These are phyloP conservation scores for Huso huso DNA, from an alignment of 2,797 vertebrate species.

Conservation along the genomic window DNA sequence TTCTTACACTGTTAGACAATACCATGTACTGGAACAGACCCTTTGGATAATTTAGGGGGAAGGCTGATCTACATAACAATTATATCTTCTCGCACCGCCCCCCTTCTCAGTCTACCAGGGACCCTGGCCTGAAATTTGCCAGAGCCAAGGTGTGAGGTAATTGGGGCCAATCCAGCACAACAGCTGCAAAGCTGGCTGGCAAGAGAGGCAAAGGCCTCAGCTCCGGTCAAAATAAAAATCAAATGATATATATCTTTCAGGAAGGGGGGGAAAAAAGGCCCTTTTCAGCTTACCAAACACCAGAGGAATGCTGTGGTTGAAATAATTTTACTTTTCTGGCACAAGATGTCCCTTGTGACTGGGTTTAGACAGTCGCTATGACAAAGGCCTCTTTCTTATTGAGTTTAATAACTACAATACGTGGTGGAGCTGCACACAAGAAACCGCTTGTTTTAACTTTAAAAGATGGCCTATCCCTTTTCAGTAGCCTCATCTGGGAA, in stretches of 20 bases:
- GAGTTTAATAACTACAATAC: conserved; percentile 54
- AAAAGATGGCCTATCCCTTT: conserved; percentile 15
- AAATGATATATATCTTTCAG: conserved; percentile 36
- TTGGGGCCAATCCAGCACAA: neutral
- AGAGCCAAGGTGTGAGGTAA: conserved; percentile 18
- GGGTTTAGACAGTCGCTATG: conserved; percentile 52
- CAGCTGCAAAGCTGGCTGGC: conserved; percentile 13
- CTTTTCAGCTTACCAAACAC: conserved; percentile 53
- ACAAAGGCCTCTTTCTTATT: conserved; percentile 76
- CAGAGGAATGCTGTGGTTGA: conserved; percentile 61
- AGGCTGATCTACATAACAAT: too few species aligned
- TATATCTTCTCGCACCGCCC: too few species aligned
- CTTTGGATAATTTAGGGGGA: too few species aligned
- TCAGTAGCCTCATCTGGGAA: neutral
- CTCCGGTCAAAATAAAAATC: conserved; percentile 37
- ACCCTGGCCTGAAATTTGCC: neutral
- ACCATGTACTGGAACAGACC: too few species aligned
- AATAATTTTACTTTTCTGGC: conserved; percentile 61
- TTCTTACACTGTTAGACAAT: too few species aligned
- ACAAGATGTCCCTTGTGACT: conserved; percentile 65
- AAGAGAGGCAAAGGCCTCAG: neutral
- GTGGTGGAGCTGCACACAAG: conserved; percentile 43
- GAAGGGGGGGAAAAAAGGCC: conserved; percentile 25
- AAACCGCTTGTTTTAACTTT: conserved; percentile 41
- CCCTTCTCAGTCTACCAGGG: too few species aligned